Evolutionary conservation across 1,140 invertebrate species (phyloP).

Genomic region (Scaptomyza montana): DNA sequence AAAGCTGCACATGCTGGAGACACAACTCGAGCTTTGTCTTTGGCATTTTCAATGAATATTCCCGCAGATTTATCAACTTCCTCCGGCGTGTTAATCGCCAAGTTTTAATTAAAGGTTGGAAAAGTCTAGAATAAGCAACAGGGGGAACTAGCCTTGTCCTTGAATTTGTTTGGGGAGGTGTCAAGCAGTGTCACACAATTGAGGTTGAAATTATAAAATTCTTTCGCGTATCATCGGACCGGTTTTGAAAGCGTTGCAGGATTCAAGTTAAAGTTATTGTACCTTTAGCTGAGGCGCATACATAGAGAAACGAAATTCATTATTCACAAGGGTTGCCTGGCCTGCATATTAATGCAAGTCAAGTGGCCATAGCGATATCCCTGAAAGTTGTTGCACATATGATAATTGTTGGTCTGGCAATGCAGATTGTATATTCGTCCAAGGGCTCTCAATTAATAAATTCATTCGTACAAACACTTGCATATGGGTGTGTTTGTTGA

Average conservation of each 20-base stretch:
- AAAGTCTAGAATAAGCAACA: too few species aligned
- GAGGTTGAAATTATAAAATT: too few species aligned
- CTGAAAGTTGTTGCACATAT: neutral
- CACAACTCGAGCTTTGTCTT: too few species aligned
- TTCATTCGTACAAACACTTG: constrained; percentile 20
- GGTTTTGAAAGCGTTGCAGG: neutral
- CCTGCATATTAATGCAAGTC: constrained; percentile 12
- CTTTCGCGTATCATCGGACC: too few species aligned
- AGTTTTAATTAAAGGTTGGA: too few species aligned
- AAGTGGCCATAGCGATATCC: constrained; percentile 1
- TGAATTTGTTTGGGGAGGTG: too few species aligned
- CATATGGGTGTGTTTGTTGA: neutral
- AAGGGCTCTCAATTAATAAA: constrained; percentile 59
- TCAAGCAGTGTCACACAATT: too few species aligned
- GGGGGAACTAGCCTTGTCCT: too few species aligned
- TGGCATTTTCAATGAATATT: too few species aligned
- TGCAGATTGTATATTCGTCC: constrained; percentile 3
- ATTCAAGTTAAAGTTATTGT: neutral
- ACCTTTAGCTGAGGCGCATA: neutral
- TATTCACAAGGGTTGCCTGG: constrained; percentile 1
- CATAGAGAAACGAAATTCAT: neutral
- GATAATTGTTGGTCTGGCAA: constrained; percentile 6
- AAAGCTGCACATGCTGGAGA: too few species aligned
- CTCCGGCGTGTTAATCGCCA: too few species aligned
- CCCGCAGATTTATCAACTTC: too few species aligned